Evolutionary conservation across 2,888 invertebrate genomes (phyloP).

Genomic region (Strigamia maritima): DNA sequence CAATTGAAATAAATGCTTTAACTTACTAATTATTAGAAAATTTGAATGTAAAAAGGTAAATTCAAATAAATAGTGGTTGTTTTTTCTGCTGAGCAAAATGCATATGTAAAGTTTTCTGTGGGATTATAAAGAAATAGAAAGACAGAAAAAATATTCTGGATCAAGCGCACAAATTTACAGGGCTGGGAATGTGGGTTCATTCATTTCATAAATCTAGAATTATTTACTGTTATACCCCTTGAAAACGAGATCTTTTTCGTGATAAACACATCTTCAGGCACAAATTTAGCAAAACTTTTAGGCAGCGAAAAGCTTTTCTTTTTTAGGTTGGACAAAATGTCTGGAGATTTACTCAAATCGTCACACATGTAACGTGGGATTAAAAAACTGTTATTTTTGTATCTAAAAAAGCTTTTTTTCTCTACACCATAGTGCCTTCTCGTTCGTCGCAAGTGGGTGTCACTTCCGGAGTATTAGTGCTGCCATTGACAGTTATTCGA

Average conservation of each 20-base stretch:
- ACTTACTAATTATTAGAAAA: not conserved
- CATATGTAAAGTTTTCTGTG: not conserved
- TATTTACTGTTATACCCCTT: not conserved
- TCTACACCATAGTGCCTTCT: slow-evolving; percentile 38
- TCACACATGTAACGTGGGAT: not conserved
- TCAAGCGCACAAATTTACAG: not conserved
- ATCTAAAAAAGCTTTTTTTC: slow-evolving; percentile 9
- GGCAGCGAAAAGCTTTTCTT: slow-evolving; percentile 17
- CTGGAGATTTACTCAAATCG: not conserved
- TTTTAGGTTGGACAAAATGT: not conserved
- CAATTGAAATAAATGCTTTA: not conserved
- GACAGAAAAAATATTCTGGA: not conserved
- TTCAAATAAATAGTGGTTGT: not conserved
- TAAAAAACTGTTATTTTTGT: not conserved
- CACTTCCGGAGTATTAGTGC: slow-evolving; percentile 78
- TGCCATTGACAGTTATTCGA: slow-evolving; percentile 79
- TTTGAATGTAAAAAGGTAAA: not conserved
- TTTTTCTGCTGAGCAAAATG: slow-evolving; percentile 5
- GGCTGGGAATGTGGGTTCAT: not conserved
- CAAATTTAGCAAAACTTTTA: slow-evolving; percentile 5
- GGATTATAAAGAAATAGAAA: not conserved
- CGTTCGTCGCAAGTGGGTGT: slow-evolving; percentile 55
- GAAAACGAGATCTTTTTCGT: not conserved
- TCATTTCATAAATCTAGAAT: not conserved
- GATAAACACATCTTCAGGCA: slow-evolving; percentile 1